Evolutionary conservation across 2,888 invertebrate species (phyloP), one percentile per base, ranked within the genome.

Genomic region (Schizotus pectinicornis): DNA sequence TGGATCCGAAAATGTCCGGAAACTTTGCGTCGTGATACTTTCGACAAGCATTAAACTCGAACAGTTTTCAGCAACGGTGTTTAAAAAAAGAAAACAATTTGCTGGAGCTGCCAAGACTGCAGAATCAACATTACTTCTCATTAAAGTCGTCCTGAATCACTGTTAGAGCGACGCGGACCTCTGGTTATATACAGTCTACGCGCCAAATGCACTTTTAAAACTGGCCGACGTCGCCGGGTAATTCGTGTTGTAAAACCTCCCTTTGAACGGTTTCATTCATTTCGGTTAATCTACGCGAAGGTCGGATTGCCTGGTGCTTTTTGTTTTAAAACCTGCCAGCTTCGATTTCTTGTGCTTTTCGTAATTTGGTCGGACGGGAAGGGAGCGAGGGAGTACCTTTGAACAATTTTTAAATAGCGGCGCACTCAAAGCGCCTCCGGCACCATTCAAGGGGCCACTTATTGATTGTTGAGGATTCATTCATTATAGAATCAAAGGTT

Each of bases 121-220:
- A 54, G 46, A 33, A 47, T 37, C 37, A 34, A 38, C 56, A 36
- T 51, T 51, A 50, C 43, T 51, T 56, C 51, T 13, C 57, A 46
- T 57, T 57, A 41, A 47, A 22, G 52, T 48, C 52, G 13, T 12
- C 31, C 36, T 57, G 39, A 57, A 57, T 52, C 52, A 47, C 52
- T 22, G 32, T 14, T 52, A 42, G 51, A 46, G 46, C 39, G 41
- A n/a, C 22, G 33, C 22, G 38, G 32, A 11, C 22, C 8, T 38
- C 30, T 30, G 7, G n/a, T n/a, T 37, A 32, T 22, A 22, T 22
- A 22, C 49, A 31, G 41, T 52, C 43, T 43, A 11, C 47, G 11
- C 47, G 11, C 31, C 47, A 47, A 47, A 54, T 54, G 41, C 54
- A 54, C 38, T 54, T 54, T 54, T 46, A 32, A 46, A 52, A 37